phyloP scores from a whole-genome alignment of 2,888 invertebrate genomes.

The Drosophila pseudotakahashii region DNA sequence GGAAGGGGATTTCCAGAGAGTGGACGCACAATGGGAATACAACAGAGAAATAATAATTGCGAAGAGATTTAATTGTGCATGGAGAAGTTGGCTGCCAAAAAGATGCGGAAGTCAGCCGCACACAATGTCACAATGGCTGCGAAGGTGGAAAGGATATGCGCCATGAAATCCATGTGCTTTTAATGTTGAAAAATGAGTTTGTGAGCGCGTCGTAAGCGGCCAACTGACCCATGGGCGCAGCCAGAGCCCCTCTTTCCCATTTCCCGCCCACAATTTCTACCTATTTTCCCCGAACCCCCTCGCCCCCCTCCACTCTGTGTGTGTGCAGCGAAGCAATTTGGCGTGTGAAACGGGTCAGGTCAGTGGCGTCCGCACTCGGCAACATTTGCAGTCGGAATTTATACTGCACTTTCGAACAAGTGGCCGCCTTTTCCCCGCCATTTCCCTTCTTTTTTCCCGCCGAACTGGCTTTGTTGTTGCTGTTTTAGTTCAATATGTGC shows the following conservation, averaged over 20 bases:
- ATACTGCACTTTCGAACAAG: conserved; percentile 65
- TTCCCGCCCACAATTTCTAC: background rate
- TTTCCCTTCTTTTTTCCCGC: conserved; percentile 23
- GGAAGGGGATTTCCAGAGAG: conserved; percentile 20
- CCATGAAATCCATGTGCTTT: conserved; percentile 72
- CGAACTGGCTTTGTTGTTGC: conserved; percentile 43
- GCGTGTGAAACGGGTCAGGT: conserved; percentile 78
- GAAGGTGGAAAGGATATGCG: conserved; percentile 70
- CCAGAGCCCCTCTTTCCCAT: background rate
- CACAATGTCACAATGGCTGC: conserved; percentile 49
- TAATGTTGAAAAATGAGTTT: conserved; percentile 76
- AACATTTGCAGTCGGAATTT: conserved; percentile 57
- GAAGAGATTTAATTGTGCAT: conserved; percentile 70
- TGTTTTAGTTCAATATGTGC: conserved; percentile 70
- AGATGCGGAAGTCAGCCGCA: conserved; percentile 37
- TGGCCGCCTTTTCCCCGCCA: conserved; percentile 29
- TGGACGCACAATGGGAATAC: conserved; percentile 21
- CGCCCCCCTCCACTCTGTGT: conserved; percentile 45
- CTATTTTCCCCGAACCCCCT: background rate
- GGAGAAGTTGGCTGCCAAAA: conserved; percentile 49
- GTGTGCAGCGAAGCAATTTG: conserved; percentile 75
- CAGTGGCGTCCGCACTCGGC: conserved; percentile 46
- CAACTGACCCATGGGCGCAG: conserved; percentile 17
- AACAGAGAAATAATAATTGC: conserved; percentile 69
- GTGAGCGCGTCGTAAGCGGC: conserved; percentile 60